Evolutionary conservation across 2,113 vertebrate genomes (phyloP).

Genomic region (Atractosteus spatula): DNA sequence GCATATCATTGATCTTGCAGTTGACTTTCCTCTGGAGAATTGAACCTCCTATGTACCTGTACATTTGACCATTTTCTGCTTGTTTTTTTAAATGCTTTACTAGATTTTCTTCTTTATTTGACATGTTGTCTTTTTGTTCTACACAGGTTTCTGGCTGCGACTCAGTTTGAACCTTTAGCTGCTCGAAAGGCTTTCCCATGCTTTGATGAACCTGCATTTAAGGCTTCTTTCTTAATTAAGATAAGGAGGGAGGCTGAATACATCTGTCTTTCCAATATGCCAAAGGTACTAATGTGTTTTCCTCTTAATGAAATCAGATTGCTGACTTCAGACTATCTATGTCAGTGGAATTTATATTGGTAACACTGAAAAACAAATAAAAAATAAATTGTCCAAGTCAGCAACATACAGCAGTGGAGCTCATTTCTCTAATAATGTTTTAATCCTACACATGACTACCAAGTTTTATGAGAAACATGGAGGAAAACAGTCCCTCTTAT

Average conservation of each 20-base stretch:
- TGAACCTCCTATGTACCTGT: not conserved
- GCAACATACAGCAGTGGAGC: too few relatives aligned
- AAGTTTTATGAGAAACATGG: too few relatives aligned
- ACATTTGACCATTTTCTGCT: not conserved
- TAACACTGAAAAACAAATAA: too few relatives aligned
- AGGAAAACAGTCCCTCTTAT: too few relatives aligned
- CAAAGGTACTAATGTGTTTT: slow-evolving; percentile 69
- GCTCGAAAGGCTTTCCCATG: slow-evolving; percentile 93
- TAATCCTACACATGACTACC: too few relatives aligned
- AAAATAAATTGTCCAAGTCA: too few relatives aligned
- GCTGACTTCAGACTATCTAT: not conserved
- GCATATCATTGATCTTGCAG: too few relatives aligned
- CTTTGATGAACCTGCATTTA: slow-evolving; percentile 93
- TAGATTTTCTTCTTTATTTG: slow-evolving; percentile 4
- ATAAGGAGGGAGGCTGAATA: slow-evolving; percentile 75
- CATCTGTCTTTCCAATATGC: slow-evolving; percentile 90
- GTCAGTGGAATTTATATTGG: too few relatives aligned
- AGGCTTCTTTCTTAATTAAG: slow-evolving; percentile 84
- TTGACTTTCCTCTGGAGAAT: not conserved
- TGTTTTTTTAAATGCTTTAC: not conserved
- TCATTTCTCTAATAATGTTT: too few relatives aligned
- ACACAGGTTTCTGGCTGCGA: slow-evolving; percentile 84
- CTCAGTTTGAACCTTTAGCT: slow-evolving; percentile 90
- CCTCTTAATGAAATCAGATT: not conserved
- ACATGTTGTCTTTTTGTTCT: slow-evolving; percentile 8